Base-by-base conservation (phyloP, 2,797 vertebrate species). In the Cirrhinus molitorella region DNA sequence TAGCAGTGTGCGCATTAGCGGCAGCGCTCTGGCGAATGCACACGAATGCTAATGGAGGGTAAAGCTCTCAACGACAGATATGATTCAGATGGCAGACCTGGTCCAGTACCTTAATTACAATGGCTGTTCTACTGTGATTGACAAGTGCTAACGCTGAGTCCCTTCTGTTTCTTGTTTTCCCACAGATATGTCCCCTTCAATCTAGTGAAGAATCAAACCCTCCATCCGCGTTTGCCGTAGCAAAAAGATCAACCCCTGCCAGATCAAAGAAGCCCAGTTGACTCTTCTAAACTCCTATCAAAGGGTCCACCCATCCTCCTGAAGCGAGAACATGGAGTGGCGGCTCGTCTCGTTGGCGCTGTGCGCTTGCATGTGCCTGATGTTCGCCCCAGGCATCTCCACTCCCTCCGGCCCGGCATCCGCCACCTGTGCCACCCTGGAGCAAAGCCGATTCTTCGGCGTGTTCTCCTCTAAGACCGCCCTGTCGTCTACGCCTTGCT, bases 371-470 rank as follows among this genome's bases (percentile, higher is more conserved):
- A 93, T 96, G 66, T 91, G 93, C 72, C 90, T 95, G 80, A 94
- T 95, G 87, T 92, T 96, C 53, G 88, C 93, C 92, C 94, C 94
- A 93, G 94, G 95, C 68, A 92, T 92, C 84, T 94, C 94, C 81
- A 96, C 90, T 4, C 95, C 95, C 25, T 95, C 95, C 0, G 94
- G 94, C 61, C 95, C 94, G 23, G 95, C 96, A 91, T 91, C 95
- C 37, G 93, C 92, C 91, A 92, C 96, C 88, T 99, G 98, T n/a
- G 94, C 96, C 89, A 98, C 97, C 47, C 93, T 99, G 91, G 98
- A 99, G 89, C 97, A 99, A 88, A 98, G 97, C 85, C 97, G 98
- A 90, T 98, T 99, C 93, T 99, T 99, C 1, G 98, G 98, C 0
- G 96, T 98, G 77, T 99, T 99, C 93, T 95, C 97, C 4, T 98